A percentile compares a stretch with the other conserved stretches of the same genome.
Evolutionary conservation across 1,140 invertebrate genomes (phyloP).

Genomic region (Drosophila tristis): DNA sequence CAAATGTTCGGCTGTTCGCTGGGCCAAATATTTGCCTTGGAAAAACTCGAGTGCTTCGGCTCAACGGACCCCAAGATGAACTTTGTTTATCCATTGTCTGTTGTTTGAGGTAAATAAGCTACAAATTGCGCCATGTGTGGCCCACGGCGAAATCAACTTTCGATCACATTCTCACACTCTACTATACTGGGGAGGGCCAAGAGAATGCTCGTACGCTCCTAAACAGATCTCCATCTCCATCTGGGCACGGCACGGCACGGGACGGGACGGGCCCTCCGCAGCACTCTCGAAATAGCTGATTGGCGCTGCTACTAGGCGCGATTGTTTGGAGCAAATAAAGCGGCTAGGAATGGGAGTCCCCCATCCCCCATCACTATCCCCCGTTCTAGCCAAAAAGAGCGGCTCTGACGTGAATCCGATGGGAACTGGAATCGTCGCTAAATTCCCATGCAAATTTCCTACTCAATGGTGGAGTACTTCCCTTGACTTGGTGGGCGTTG

Average conservation of each 20-base stretch:
- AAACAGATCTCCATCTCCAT: no score
- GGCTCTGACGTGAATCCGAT: conserved; percentile 1
- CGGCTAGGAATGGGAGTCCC: conserved; percentile 15
- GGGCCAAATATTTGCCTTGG: conserved; percentile 31
- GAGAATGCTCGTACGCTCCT: conserved; percentile 28
- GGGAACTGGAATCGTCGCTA: neutral
- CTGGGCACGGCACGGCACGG: neutral
- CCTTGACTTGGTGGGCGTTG: neutral
- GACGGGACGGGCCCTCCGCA: neutral
- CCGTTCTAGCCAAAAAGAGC: conserved; percentile 13
- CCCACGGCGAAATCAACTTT: conserved; percentile 47
- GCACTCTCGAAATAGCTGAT: conserved; percentile 16
- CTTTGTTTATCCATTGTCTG: conserved; percentile 53
- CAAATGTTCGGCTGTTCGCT: conserved; percentile 20
- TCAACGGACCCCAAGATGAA: conserved; percentile 30
- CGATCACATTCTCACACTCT: conserved; percentile 52
- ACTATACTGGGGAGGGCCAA: conserved; percentile 13
- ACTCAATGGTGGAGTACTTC: no score
- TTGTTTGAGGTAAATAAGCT: conserved; percentile 51
- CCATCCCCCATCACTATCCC: conserved; percentile 12
- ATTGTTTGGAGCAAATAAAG: conserved; percentile 33
- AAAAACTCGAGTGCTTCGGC: conserved; percentile 33
- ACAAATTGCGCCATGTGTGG: conserved; percentile 62
- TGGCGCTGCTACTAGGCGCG: conserved; percentile 16
- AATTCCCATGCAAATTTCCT: neutral